Evolutionary conservation across 2,113 vertebrate genomes (phyloP).

Genomic region (Urocitellus parryii): DNA sequence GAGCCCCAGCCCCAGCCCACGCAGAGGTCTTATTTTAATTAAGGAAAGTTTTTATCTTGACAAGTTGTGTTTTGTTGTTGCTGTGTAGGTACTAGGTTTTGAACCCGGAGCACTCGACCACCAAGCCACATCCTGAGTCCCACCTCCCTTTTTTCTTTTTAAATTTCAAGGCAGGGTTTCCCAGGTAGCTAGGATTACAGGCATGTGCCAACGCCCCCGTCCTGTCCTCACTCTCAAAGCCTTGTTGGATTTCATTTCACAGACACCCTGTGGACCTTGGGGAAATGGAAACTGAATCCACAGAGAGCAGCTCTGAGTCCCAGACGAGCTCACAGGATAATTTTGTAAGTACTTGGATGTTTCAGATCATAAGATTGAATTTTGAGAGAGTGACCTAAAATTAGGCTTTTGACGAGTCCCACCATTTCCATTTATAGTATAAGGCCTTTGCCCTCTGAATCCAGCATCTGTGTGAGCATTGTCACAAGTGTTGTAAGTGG

Average conservation of each 20-base stretch:
- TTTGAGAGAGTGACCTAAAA: background rate
- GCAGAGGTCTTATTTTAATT: no score
- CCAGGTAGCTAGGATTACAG: background rate
- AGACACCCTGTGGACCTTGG: slow-evolving; percentile 92
- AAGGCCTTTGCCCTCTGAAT: background rate
- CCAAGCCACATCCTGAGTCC: no score
- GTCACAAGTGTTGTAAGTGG: accelerated
- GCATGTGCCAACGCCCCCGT: accelerated
- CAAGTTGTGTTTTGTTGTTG: background rate
- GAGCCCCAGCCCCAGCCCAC: no score
- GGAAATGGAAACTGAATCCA: slow-evolving; percentile 94
- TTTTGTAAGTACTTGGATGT: slow-evolving; percentile 74
- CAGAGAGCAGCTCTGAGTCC: slow-evolving; percentile 87
- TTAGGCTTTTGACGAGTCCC: background rate
- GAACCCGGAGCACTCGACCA: no score
- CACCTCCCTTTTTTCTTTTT: no score
- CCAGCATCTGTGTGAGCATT: accelerated
- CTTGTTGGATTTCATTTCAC: background rate
- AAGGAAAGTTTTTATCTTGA: no score
- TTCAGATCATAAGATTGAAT: background rate
- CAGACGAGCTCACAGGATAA: slow-evolving; percentile 82
- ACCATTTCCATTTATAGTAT: background rate
- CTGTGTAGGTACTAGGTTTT: background rate
- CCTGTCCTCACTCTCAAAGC: background rate
- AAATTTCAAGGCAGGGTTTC: background rate